A percentile compares a stretch with the other conserved stretches of the same genome.
Evolutionary conservation across 2,888 invertebrate genomes (phyloP).

Genomic region (Acronicta leporina): DNA sequence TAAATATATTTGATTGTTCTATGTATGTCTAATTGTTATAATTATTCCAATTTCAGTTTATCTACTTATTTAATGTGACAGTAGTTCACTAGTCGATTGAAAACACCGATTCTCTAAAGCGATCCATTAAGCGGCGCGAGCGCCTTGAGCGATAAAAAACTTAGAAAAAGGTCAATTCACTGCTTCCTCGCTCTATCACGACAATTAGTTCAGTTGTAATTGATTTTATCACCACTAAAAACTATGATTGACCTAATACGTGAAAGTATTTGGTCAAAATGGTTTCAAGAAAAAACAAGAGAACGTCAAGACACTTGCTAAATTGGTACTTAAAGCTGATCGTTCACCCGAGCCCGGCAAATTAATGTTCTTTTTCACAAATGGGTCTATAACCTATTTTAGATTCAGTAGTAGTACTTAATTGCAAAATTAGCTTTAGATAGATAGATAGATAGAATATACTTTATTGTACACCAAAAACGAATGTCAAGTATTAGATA

Average conservation of each 20-base stretch:
- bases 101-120: constrained; percentile 44
- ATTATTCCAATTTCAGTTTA: not conserved
- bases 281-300: constrained; percentile 21
- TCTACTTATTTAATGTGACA: constrained; percentile 17
- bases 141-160: constrained; percentile 70
- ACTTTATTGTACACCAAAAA: too few species aligned
- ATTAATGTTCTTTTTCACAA: too few species aligned
- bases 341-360: too few species aligned
- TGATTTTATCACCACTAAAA: constrained; percentile 55
- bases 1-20: too few species aligned
- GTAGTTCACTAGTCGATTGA: constrained; percentile 43
- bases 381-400: too few species aligned
- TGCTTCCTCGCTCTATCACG: constrained; percentile 71
- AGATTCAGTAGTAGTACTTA: too few species aligned
- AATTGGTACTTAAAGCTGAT: not conserved
- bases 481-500: too few species aligned
- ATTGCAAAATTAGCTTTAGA: too few species aligned
- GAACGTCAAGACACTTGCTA: constrained; percentile 19
- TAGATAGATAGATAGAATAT: too few species aligned
- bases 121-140: constrained; percentile 61
- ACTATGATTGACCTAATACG: constrained; percentile 44
- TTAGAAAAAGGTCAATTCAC: constrained; percentile 69
- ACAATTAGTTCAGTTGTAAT: constrained; percentile 63
- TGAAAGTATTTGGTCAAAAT: constrained; percentile 42
- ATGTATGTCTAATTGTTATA: too few species aligned